Evolutionary conservation across 2,113 vertebrate genomes (phyloP), one percentile per base, ranked within the genome.

Genomic region (Microcebus ravelobensis): DNA sequence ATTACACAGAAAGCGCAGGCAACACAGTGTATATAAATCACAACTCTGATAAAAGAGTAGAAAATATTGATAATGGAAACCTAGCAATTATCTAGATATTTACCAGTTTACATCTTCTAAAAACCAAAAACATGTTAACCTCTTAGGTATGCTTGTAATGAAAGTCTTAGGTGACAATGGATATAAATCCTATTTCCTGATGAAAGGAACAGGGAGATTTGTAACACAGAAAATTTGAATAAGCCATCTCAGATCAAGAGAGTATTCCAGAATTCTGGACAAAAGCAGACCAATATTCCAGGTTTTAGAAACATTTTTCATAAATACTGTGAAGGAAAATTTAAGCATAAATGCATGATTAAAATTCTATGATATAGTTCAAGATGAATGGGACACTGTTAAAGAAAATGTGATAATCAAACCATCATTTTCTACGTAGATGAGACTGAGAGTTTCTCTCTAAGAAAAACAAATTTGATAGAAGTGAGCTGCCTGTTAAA

Each of bases 1-100:
- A 9, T 70, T 39, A 17, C 9, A 61, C 2, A 63, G 8, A 80
- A 18, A 80, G 3, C 31, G 6, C 6, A 70, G 8, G 1, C 29
- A 42, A 2, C 17, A 55, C 3, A 45, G 23, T 48, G 6, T 29
- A 36, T 21, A 48, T 61, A 73, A 55, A 67, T 86, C 17, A 36
- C 8, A 88, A 2, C 18, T 45, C 0, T 59, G 13, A 45, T 0
- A 55, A 65, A 15, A 21, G 0, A 2, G 1, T 21, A 42, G 9
- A 90, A 70, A 90, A 68, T 50, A 42, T 15, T 80, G 10, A 15
- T 39, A 21, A 48, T 5, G 5, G 3, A 55, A 21, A 55, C 15
- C 8, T 81, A 25, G 10, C 12, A 84, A 11, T 76, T n/a, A 52
- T 36, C 34, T 87, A 65, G 3, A 3, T 50, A 34, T 23, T 36